A percentile compares a stretch with the other conserved stretches of the same genome.
Conservation (phyloP, 2,113 vertebrate species). For the Climacteris rufus region DNA sequence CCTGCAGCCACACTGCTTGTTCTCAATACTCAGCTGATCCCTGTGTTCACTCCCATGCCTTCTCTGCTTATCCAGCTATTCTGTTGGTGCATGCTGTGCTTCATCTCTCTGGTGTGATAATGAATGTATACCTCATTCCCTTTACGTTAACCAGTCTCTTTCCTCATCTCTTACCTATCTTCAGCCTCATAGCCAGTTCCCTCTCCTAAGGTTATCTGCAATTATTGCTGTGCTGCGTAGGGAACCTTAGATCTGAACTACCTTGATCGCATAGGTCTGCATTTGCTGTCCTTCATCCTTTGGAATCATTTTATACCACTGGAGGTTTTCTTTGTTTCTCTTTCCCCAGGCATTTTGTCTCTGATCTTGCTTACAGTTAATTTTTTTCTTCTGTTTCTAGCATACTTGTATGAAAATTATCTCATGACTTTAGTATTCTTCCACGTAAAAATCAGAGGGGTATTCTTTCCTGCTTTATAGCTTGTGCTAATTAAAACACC, state of each 20-base stretch:
- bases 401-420: not conserved
- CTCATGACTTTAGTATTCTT: not conserved
- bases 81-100: not conserved
- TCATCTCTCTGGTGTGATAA: not conserved
- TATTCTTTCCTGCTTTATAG: not conserved
- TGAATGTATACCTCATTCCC: not conserved
- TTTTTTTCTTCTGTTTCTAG: not conserved
- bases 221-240: not conserved
- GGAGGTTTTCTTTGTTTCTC: not conserved
- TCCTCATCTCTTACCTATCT: not conserved
- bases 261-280: not conserved
- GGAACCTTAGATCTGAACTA: not conserved
- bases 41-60: not conserved
- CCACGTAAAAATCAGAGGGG: not conserved
- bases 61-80: not conserved
- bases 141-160: not conserved
- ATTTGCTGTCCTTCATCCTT: not conserved
- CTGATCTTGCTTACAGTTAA: not conserved
- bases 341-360: not conserved
- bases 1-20: not conserved
- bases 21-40: not conserved
- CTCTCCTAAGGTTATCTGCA: not conserved
- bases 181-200: not conserved
- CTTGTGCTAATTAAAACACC: not conserved
- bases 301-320: not conserved